Evolutionary conservation across 1,140 invertebrate genomes (phyloP).

Genomic region (Caenorhabditis briggsae): DNA sequence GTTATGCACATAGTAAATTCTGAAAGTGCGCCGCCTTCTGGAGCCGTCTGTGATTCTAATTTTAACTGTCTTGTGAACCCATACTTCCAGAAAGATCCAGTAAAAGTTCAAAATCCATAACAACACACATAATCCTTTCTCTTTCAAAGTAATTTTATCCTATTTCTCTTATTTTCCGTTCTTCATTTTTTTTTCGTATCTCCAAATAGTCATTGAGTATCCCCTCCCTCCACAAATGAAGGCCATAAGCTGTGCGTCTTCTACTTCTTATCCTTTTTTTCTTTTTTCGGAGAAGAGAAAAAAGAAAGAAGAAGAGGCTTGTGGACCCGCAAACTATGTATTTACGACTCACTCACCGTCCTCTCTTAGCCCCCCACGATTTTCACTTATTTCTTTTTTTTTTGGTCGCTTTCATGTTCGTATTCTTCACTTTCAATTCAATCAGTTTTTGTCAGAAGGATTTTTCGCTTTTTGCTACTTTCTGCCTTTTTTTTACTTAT

Average conservation of each 20-base stretch:
- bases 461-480: slow-evolving; percentile 6
- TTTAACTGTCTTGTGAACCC: neutral
- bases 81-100: neutral
- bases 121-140: neutral
- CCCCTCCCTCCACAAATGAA: neutral
- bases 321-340: slow-evolving; percentile 40
- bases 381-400: slow-evolving; percentile 9
- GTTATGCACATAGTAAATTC: slow-evolving; percentile 27
- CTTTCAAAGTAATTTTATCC: neutral
- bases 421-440: slow-evolving; percentile 7
- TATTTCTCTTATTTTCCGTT: neutral
- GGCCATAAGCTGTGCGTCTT: slow-evolving; percentile 25
- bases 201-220: slow-evolving; percentile 11
- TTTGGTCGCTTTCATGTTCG: slow-evolving; percentile 11
- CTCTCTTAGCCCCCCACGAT: slow-evolving; percentile 23
- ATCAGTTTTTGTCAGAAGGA: neutral
- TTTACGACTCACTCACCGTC: slow-evolving; percentile 39
- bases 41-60: neutral
- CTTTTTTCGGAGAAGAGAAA: slow-evolving; percentile 25
- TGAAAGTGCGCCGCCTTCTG: slow-evolving; percentile 6
- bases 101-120: neutral
- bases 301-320: slow-evolving; percentile 20
- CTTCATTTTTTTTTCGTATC: neutral
- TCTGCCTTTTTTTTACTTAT: neutral
- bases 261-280: slow-evolving; percentile 31